These are phyloP conservation scores for Aeoliscus strigatus DNA, from an alignment of 2,797 vertebrate species.

Conservation along the genomic window DNA sequence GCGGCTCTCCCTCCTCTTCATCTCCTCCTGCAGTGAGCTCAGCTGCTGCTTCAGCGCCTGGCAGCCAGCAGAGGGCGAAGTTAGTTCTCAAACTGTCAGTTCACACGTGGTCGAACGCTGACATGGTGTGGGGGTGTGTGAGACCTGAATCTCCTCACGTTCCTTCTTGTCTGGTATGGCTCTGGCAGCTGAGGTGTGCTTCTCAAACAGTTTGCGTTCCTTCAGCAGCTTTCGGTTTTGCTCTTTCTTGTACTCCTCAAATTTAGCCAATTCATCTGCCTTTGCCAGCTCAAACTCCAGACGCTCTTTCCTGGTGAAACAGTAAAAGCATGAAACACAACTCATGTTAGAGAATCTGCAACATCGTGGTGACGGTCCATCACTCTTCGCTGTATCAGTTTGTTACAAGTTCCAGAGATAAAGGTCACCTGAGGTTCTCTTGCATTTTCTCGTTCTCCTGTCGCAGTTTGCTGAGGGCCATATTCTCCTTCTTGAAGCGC, in stretches of 20 bases:
- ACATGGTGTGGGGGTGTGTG: not conserved
- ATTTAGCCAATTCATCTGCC: slow-evolving; percentile 77
- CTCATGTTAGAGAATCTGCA: too few relatives aligned
- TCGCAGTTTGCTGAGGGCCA: slow-evolving; percentile 77
- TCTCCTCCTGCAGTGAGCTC: slow-evolving; percentile 84
- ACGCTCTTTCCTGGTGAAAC: slow-evolving; percentile 81
- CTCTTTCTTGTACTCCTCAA: slow-evolving; percentile 88
- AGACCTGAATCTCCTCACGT: slow-evolving; percentile 94
- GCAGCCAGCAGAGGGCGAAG: too few relatives aligned
- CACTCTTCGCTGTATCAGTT: too few relatives aligned
- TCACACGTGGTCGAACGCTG: too few relatives aligned
- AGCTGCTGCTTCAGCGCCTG: slow-evolving; percentile 89
- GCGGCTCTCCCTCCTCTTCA: slow-evolving; percentile 85
- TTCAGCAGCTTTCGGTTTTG: slow-evolving; percentile 87
- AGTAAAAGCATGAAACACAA: too few relatives aligned
- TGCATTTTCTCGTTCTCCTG: slow-evolving; percentile 80
- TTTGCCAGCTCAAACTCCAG: slow-evolving; percentile 82
- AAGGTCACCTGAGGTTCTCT: slow-evolving; percentile 78
- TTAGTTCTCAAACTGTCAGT: too few relatives aligned
- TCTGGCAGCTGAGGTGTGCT: slow-evolving; percentile 79
- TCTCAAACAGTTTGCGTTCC: slow-evolving; percentile 91
- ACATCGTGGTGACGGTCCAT: too few relatives aligned
- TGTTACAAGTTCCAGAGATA: not conserved
- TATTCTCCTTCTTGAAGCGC: slow-evolving; percentile 89
- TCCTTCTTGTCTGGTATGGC: slow-evolving; percentile 93